Conservation (phyloP, 1,140 invertebrate species). For the Orchesella cincta region DNA sequence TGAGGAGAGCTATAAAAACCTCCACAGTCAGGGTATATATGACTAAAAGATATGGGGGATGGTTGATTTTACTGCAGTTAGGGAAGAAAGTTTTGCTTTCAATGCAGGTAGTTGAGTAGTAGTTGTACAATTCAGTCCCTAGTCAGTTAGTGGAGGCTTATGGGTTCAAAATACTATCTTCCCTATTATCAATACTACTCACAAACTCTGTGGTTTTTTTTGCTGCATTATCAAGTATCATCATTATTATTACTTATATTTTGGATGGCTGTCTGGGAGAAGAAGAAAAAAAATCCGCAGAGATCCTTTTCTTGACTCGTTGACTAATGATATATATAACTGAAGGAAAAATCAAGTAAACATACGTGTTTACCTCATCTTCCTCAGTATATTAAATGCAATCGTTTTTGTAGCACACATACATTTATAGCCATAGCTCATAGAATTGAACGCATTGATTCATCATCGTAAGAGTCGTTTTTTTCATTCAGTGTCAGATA, state of each 20-base stretch:
- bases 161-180: background rate
- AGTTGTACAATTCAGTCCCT: no score
- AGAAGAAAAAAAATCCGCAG: background rate
- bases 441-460: no score
- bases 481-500: no score
- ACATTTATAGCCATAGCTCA: no score
- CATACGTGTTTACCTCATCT: no score
- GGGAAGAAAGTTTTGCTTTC: background rate
- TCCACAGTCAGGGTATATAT: background rate
- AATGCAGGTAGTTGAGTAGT: background rate
- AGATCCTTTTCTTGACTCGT: no score
- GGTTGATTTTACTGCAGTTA: slow-evolving; percentile 9
- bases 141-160: no score
- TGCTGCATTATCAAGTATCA: background rate
- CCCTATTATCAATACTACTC: background rate
- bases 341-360: no score
- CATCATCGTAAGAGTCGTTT: no score
- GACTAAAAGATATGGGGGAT: background rate
- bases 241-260: background rate
- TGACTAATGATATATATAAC: no score
- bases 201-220: background rate
- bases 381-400: no score
- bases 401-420: no score
- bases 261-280: background rate
- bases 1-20: background rate